Evolutionary conservation across 2,888 invertebrate genomes (phyloP).

Genomic region (Tetragonula carbonaria): DNA sequence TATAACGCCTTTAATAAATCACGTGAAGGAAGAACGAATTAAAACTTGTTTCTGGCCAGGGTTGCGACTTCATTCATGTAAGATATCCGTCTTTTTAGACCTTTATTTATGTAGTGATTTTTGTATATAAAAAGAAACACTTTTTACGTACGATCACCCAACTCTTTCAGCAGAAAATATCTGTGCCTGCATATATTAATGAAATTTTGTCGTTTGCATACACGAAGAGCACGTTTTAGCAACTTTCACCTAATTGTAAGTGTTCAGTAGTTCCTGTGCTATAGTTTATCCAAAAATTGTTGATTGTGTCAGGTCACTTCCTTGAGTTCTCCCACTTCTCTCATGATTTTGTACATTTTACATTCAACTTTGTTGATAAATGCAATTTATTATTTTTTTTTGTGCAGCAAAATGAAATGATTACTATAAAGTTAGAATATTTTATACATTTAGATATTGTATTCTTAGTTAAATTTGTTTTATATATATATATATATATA

Average conservation of each 20-base stretch:
- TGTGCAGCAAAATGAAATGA: not conserved
- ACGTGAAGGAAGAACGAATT: slow-evolving; percentile 38
- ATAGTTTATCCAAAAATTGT: not conserved
- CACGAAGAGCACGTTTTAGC: not conserved
- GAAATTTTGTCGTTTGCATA: not conserved
- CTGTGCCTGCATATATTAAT: slow-evolving; percentile 51
- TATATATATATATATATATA: not conserved
- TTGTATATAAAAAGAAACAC: slow-evolving; percentile 37
- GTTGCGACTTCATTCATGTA: slow-evolving; percentile 20
- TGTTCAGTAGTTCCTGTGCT: not conserved
- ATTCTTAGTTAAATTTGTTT: not conserved
- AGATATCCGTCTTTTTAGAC: slow-evolving; percentile 27
- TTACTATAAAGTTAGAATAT: no score
- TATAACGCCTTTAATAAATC: slow-evolving; percentile 58
- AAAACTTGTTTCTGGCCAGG: slow-evolving; percentile 22
- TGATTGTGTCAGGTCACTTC: not conserved
- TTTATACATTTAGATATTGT: not conserved
- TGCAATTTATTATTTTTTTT: not conserved
- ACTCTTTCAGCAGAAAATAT: slow-evolving; percentile 9
- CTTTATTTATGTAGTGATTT: slow-evolving; percentile 44
- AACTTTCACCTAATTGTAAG: not conserved
- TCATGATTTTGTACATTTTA: not conserved
- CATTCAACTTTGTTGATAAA: not conserved
- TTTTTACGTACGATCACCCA: slow-evolving; percentile 7
- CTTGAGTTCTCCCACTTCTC: not conserved